A percentile compares a stretch with the other conserved stretches of the same genome.
Conservation (phyloP, 2,113 vertebrate species). For the Cromileptes altivelis region DNA sequence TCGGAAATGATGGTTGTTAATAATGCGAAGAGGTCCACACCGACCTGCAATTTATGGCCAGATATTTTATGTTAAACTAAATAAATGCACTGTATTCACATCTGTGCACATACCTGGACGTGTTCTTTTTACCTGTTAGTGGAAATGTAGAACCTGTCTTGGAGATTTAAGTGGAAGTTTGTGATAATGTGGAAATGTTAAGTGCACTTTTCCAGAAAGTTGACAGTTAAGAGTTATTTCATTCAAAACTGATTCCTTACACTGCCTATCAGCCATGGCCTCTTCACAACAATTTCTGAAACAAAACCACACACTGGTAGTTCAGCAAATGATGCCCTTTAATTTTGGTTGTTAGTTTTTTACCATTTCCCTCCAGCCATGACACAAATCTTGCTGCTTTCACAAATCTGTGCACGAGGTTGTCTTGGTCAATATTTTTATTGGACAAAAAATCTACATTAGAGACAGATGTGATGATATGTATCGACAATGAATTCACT, state of each 20-base stretch:
- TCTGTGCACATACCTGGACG: neutral
- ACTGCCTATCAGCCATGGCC: neutral
- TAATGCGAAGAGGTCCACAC: neutral
- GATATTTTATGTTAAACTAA: neutral
- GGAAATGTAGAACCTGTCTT: neutral
- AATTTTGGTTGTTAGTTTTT: no score
- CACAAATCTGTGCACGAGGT: neutral
- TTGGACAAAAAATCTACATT: conserved; percentile 4
- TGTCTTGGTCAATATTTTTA: neutral
- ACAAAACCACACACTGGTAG: neutral
- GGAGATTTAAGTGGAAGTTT: neutral
- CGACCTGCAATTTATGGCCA: neutral
- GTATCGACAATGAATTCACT: neutral
- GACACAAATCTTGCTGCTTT: neutral
- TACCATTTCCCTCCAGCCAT: neutral
- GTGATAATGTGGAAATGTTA: neutral
- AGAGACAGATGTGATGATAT: neutral
- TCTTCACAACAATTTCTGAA: neutral
- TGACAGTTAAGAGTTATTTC: neutral
- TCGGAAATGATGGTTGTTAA: neutral
- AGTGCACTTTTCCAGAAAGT: neutral
- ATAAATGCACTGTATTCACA: neutral
- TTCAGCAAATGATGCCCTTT: neutral
- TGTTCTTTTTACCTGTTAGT: neutral
- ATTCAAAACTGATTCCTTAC: neutral